Evolutionary conservation across 2,113 vertebrate genomes (phyloP).

Genomic region (Marmota flaviventris): DNA sequence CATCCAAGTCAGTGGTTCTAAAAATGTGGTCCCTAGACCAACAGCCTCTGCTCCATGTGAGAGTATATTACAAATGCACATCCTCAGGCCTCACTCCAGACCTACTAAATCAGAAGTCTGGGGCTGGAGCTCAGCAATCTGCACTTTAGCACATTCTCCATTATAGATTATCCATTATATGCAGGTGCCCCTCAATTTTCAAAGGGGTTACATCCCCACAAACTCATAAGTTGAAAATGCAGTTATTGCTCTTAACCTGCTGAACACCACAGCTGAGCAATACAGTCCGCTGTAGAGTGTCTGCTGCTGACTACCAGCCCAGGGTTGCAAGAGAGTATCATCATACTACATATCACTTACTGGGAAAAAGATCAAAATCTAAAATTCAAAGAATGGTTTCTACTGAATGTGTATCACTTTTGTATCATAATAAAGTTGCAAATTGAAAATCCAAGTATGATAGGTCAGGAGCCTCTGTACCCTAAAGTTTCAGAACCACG

Average conservation of each 20-base stretch:
- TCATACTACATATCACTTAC: background rate
- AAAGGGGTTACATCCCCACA: background rate
- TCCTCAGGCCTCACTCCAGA: background rate
- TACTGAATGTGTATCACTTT: no score
- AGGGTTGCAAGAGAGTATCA: background rate
- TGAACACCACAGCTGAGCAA: accelerated
- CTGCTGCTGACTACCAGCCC: no score
- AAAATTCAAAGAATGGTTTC: no score
- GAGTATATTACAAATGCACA: no score
- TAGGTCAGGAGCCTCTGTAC: background rate
- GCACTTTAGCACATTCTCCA: background rate
- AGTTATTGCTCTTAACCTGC: background rate
- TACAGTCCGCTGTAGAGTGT: background rate
- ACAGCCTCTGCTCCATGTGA: background rate
- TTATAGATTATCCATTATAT: background rate
- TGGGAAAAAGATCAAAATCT: background rate
- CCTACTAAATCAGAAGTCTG: background rate
- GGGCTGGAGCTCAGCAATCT: background rate
- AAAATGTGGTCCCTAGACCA: background rate
- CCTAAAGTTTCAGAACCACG: background rate
- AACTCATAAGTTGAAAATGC: background rate
- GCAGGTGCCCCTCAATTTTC: background rate
- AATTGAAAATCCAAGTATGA: background rate
- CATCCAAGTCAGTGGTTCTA: background rate
- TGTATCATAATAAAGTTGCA: no score